Base-by-base conservation (phyloP, 53 echinoderm and acorn worm genomes). In the Echinarachnius parma region DNA sequence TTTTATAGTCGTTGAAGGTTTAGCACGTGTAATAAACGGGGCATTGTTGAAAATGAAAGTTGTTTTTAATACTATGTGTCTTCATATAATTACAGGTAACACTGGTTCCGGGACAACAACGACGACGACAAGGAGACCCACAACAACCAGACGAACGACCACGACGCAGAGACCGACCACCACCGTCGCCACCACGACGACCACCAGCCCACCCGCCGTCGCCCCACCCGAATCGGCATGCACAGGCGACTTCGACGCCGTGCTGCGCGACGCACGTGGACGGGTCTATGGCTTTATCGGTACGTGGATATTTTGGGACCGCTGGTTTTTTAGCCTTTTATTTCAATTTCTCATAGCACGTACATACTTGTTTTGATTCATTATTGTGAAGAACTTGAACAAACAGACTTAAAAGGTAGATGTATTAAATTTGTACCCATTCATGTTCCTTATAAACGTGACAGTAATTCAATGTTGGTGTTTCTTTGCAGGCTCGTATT, bases 241-340 rank as follows among this genome's bases (percentile, higher is more conserved):
- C 28, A 35, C 31, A 15, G 88, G 83, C 2, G 62, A 71, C 4
- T 83, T 87, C 21, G 79, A 83, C 35, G 63, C 88, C n/a, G 75
- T 83, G 25, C 49, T 78, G 2, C 61, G 53, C 28, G 83, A 78
- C 8, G 24, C 19, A 7, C 65, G 66, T 5, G 79, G 65, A 3
- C 63, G 64, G 46, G 59, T 62, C 13, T 83, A 65, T 18, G 88
- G 74, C 8, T 79, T 87, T 25, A 64, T 63, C 2, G 88, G 88
- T 87, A 61, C 80, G 77, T 19, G 2, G 16, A 19, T n/a, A n/a
- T n/a, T n/a, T n/a, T n/a, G n/a, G n/a, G n/a, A 8, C 60, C n/a
- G n/a, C n/a, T n/a, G n/a, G n/a, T n/a, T n/a, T n/a, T n/a, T n/a
- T n/a, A n/a, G n/a, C n/a, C n/a, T n/a, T n/a, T n/a, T n/a, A n/a